Base-by-base conservation (phyloP, 2,888 invertebrate species). In the Euplexia lucipara region DNA sequence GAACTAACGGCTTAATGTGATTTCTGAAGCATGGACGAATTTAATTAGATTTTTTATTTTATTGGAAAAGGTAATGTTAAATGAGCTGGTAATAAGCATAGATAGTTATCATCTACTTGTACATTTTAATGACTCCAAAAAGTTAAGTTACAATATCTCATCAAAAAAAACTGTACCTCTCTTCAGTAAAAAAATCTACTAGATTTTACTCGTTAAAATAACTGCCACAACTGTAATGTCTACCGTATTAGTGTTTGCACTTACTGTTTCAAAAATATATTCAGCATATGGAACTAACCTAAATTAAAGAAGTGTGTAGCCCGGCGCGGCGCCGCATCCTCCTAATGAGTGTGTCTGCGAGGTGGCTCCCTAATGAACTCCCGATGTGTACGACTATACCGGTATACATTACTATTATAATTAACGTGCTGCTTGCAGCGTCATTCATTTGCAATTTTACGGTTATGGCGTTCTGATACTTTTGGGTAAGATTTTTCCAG, bases 301-400 rank as follows among this genome's bases (percentile, higher is more conserved):
- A 64, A 82, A 82, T 75, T 56, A 70, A 69, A 82, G 65, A 64
- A 74, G 75, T 75, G 79, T 70, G 79, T 67, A 44, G 70, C 58
- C 18, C 30, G 39, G 16, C 39, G 58, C 45, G 60, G 45, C 41
- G 65, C 45, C 49, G 67, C 76, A 56, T 75, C 67, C 71, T 75
- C 62, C 44, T 81, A 79, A 82, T 82, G 80, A 81, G 80, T 62
- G 80, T 74, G 59, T 63, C 65, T 34, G 67, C 53, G 64, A 64
- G 76, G 75, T 42, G 76, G 72, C 66, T 59, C 70, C 56, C 82
- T 82, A 81, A 81, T 78, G 81, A 81, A 75, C 82, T 78, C 57
- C 69, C 75, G 66, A 81, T 81, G 80, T 82, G 56, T 60, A 6
- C 7, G 26, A 26, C 60, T 9, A n/a, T 20, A 26, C 52, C 20